Evolutionary conservation across 2,113 vertebrate species (phyloP).

Genomic region (Ctenomys sociabilis): DNA sequence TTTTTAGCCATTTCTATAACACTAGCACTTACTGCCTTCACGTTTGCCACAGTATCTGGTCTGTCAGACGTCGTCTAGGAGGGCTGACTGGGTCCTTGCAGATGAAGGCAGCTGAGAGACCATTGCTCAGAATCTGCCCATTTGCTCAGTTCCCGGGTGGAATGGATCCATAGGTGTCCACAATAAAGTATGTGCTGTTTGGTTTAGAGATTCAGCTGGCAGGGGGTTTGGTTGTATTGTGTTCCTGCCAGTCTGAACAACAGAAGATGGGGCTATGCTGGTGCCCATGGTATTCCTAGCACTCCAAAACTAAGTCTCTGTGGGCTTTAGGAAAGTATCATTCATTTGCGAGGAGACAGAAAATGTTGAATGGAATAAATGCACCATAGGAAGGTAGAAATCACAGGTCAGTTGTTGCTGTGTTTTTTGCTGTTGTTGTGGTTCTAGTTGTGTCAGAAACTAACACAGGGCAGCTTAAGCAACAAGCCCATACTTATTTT

Average conservation of each 20-base stretch:
- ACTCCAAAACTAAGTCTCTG: not conserved
- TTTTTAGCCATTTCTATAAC: not conserved
- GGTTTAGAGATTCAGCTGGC: not conserved
- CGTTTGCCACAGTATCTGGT: not conserved
- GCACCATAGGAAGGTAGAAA: not conserved
- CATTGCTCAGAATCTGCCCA: not conserved
- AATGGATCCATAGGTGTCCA: not conserved
- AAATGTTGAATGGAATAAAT: not conserved
- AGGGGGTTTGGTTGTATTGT: not conserved
- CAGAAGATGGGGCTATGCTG: not conserved
- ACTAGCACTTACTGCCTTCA: not conserved
- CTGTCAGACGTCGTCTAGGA: not conserved
- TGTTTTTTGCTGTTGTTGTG: not conserved
- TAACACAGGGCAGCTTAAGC: not conserved
- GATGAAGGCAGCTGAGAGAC: not conserved
- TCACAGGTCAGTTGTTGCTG: not conserved
- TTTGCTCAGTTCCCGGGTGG: not conserved
- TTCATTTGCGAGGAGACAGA: not conserved
- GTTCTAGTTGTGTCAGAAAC: not conserved
- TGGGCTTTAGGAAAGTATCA: not conserved
- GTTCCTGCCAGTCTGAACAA: not conserved
- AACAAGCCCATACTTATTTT: not conserved
- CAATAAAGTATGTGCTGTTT: not conserved
- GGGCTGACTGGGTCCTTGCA: not conserved
- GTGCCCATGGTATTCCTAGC: not conserved